Evolutionary conservation across 2,113 vertebrate genomes (phyloP).

Genomic region (Athene cunicularia): DNA sequence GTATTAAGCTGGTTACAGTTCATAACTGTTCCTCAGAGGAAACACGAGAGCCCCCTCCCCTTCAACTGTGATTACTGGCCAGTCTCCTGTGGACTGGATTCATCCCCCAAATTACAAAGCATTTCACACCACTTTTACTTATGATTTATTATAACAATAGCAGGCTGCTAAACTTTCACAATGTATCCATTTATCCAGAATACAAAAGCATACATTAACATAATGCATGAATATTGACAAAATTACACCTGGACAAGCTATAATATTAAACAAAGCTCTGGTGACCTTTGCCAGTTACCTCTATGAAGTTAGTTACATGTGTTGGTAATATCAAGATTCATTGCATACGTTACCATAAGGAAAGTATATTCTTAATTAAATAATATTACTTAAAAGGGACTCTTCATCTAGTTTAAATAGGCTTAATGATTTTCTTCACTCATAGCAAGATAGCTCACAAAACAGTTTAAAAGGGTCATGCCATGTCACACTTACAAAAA

Average conservation of each 20-base stretch:
- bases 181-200: not conserved
- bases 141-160: not conserved
- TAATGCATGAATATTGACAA: not conserved
- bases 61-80: not conserved
- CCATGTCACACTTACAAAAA: not conserved
- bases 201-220: not conserved
- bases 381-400: not conserved
- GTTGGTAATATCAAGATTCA: not conserved
- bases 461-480: not conserved
- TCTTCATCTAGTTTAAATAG: not conserved
- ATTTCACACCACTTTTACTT: not conserved
- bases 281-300: not conserved
- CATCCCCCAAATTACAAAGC: not conserved
- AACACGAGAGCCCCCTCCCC: not conserved
- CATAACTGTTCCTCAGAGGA: not conserved
- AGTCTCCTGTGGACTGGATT: rapidly evolving
- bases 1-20: not conserved
- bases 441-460: not conserved
- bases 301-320: not conserved
- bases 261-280: not conserved
- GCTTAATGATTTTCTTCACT: not conserved
- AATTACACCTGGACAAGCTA: not conserved
- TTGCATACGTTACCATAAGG: not conserved
- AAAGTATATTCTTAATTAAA: not conserved
- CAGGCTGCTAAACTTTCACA: not conserved